These are phyloP conservation scores for Ethmia dodecea DNA, from an alignment of 2,888 invertebrate species.

Conservation along the genomic window DNA sequence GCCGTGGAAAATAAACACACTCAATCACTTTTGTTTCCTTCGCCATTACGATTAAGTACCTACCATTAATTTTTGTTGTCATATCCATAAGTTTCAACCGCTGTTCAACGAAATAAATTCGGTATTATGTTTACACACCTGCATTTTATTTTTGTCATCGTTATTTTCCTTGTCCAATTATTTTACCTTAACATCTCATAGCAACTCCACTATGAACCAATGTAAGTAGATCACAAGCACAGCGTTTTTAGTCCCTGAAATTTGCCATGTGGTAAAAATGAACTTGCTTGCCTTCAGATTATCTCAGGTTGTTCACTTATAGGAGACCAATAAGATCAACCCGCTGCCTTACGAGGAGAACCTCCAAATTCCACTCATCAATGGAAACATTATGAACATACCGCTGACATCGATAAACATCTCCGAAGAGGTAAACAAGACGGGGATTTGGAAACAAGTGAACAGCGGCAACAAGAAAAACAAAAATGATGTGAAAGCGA, in stretches of 20 bases:
- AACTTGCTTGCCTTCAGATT: conserved; percentile 16
- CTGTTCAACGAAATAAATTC: conserved; percentile 46
- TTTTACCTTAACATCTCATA: neutral
- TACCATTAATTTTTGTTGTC: conserved; percentile 28
- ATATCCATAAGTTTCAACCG: conserved; percentile 30
- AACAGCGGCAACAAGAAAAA: conserved; percentile 80
- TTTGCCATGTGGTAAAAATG: neutral
- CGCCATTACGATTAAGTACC: conserved; percentile 16
- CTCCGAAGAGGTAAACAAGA: conserved; percentile 95
- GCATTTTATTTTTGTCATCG: conserved; percentile 48
- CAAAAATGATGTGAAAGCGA: conserved; percentile 50
- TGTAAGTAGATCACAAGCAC: conserved; percentile 14
- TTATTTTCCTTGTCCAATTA: conserved; percentile 29
- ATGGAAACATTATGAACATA: conserved; percentile 94
- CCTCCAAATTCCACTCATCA: conserved; percentile 91
- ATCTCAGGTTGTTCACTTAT: conserved; percentile 46
- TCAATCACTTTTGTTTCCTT: conserved; percentile 39
- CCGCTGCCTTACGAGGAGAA: conserved; percentile 78
- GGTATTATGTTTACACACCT: conserved; percentile 38
- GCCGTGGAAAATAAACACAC: conserved; percentile 47
- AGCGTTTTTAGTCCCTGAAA: no score
- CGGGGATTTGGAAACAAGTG: conserved; percentile 95
- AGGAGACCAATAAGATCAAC: conserved; percentile 68
- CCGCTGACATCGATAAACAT: conserved; percentile 92
- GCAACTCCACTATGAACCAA: neutral